Conservation (phyloP, 2,113 vertebrate species). For the Notiomystis cincta region DNA sequence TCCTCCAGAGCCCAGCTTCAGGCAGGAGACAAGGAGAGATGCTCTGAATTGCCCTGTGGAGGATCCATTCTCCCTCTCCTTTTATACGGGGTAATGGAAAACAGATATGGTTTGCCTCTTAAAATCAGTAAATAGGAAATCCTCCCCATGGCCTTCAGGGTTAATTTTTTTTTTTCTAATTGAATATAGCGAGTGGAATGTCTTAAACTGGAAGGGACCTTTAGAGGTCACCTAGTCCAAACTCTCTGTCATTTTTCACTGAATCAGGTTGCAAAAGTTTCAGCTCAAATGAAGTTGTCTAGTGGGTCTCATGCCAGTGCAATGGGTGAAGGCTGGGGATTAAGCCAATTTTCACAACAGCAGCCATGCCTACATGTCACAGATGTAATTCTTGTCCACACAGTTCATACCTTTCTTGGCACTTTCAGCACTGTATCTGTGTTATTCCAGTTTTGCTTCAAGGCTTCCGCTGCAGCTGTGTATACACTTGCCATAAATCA, state of each 20-base stretch:
- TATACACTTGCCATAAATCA: slow-evolving; percentile 16
- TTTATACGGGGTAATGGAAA: neutral
- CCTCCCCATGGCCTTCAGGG: neutral
- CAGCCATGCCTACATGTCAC: neutral
- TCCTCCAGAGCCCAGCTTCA: neutral
- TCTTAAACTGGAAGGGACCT: neutral
- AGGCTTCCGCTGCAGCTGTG: slow-evolving; percentile 36
- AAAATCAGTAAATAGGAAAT: neutral
- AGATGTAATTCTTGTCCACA: neutral
- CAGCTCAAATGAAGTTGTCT: neutral
- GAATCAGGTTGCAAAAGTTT: neutral
- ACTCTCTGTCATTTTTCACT: neutral
- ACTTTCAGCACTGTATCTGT: neutral
- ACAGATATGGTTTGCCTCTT: neutral
- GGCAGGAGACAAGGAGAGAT: neutral
- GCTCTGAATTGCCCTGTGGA: neutral
- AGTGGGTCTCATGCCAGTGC: neutral
- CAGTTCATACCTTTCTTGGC: neutral
- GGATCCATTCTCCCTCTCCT: neutral
- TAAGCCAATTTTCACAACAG: neutral
- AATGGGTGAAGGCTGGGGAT: neutral
- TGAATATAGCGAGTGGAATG: neutral
- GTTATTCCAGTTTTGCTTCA: slow-evolving; percentile 25
- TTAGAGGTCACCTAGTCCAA: neutral
- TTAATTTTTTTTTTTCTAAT: neutral